phyloP scores from a whole-genome alignment of 2,797 vertebrate genomes.

The Eulemur rubriventer region DNA sequence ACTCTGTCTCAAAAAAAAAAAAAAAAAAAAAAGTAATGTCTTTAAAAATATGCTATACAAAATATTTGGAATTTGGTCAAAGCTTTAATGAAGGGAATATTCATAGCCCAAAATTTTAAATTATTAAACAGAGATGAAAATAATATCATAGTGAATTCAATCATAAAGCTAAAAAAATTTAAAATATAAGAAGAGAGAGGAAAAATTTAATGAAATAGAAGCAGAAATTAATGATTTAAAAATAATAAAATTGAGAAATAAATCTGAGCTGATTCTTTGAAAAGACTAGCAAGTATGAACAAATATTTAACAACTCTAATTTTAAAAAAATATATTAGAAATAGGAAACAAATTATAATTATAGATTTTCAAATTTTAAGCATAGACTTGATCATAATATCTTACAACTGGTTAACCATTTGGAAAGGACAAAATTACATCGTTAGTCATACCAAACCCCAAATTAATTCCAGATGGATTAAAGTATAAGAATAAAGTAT shows the following conservation, averaged over 20 bases:
- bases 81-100: not conserved
- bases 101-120: not conserved
- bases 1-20: too few relatives aligned
- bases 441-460: not conserved
- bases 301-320: not conserved
- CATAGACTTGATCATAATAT: not conserved
- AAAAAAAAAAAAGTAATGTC: too few relatives aligned
- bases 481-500: not conserved
- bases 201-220: not conserved
- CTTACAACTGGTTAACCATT: not conserved
- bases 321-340: not conserved
- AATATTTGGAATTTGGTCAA: conserved; percentile 4
- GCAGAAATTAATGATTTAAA: not conserved
- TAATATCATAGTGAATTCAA: conserved; percentile 8
- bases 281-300: not conserved
- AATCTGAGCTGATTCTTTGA: not conserved
- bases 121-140: not conserved
- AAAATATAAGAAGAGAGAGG: not conserved
- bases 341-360: not conserved
- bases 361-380: conserved; percentile 6
- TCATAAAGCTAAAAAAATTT: not conserved
- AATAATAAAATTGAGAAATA: not conserved
- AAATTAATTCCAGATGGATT: not conserved
- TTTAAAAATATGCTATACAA: not conserved
- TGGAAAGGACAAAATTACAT: not conserved